Percentiles rank a stretch among this genome's conserved stretches.
Conservation (phyloP, 2,888 invertebrate genomes). For the Chirona hameri region DNA sequence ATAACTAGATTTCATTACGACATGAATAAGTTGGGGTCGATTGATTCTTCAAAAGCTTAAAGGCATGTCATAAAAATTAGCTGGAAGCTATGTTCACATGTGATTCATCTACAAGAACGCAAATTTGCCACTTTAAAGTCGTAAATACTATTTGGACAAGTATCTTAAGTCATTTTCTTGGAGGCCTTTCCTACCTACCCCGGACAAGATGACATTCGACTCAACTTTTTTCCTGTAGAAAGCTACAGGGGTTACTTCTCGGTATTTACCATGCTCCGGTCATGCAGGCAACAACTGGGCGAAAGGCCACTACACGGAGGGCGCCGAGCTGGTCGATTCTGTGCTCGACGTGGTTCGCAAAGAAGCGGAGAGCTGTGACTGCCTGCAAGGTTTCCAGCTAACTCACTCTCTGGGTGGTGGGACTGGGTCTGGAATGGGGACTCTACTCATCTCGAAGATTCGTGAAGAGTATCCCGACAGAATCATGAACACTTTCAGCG, state of each 20-base stretch:
- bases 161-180: no score
- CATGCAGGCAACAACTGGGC: slow-evolving; percentile 43
- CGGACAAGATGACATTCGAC: no score
- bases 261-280: no score
- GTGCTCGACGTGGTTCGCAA: slow-evolving; percentile 60
- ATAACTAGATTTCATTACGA: no score
- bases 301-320: slow-evolving; percentile 85
- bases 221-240: neutral
- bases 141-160: no score
- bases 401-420: slow-evolving; percentile 77
- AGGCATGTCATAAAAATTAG: no score
- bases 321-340: slow-evolving; percentile 57
- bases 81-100: no score
- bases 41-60: no score
- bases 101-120: no score
- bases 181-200: no score
- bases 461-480: slow-evolving; percentile 57
- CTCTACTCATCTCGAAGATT: slow-evolving; percentile 72
- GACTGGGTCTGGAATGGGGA: slow-evolving; percentile 77
- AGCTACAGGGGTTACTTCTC: neutral
- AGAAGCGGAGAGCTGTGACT: slow-evolving; percentile 79
- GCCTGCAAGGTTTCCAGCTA: slow-evolving; percentile 75
- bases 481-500: slow-evolving; percentile 53
- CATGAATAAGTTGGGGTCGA: no score
- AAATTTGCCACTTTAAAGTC: no score